Conservation (phyloP, 2,113 vertebrate genomes). For the Mustela lutreola region DNA sequence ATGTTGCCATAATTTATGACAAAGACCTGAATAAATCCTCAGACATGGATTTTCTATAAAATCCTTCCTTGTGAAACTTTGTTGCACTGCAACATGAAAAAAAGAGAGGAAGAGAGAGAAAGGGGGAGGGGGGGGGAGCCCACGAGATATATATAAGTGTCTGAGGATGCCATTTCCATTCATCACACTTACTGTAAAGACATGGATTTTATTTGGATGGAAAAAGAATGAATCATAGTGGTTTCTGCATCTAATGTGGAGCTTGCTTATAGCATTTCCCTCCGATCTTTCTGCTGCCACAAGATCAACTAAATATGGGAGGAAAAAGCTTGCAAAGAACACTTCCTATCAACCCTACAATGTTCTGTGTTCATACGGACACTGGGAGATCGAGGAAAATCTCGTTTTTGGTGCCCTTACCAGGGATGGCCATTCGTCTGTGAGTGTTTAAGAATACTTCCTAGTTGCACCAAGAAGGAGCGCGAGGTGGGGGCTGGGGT, state of each 20-base stretch:
- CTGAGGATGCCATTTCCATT: background rate
- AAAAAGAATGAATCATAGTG: constrained; percentile 67
- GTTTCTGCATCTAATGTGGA: constrained; percentile 67
- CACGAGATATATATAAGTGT: constrained; percentile 41
- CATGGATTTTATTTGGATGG: constrained; percentile 72
- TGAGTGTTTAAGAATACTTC: background rate
- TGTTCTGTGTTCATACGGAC: background rate
- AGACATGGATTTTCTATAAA: constrained; percentile 80
- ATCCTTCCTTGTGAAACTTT: constrained; percentile 74
- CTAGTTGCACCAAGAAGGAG: background rate
- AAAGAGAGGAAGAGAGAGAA: background rate
- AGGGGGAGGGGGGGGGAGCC: background rate
- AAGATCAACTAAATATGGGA: background rate
- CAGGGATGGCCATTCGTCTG: background rate
- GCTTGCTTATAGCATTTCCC: constrained; percentile 50
- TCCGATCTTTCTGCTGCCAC: constrained; percentile 53
- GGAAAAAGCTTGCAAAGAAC: constrained; percentile 56
- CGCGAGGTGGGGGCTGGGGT: no score
- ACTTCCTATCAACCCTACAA: background rate
- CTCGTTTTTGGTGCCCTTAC: background rate
- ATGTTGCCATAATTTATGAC: constrained; percentile 68
- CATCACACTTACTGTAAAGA: constrained; percentile 78
- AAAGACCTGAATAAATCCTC: constrained; percentile 71
- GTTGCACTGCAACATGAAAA: constrained; percentile 54
- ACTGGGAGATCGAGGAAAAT: background rate